A percentile compares a stretch with the other conserved stretches of the same genome.
Conservation (phyloP, 92 coral and sea anemone species). For the Meandrina meandrites region DNA sequence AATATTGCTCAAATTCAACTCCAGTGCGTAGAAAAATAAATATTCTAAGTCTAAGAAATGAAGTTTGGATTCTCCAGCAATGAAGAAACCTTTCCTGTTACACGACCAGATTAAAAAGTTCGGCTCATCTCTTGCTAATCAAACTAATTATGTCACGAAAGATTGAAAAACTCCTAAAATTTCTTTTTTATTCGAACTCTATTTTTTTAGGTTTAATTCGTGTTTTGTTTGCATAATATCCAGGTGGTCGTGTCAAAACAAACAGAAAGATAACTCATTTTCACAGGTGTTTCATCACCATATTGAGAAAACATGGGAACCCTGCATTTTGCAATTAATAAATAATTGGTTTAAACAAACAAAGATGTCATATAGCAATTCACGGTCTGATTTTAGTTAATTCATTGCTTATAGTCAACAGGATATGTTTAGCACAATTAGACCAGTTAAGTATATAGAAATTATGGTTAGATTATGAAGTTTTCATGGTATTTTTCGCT, state of each 20-base stretch:
- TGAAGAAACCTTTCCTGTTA: neutral
- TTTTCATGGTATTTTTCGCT: neutral
- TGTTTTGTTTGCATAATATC: neutral
- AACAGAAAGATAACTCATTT: neutral
- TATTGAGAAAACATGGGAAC: neutral
- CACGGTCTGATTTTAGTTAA: neutral
- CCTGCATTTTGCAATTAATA: conserved; percentile 8
- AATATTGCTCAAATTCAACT: too few species aligned
- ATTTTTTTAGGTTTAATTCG: neutral
- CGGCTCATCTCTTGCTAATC: neutral
- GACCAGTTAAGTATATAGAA: neutral
- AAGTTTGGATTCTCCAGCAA: neutral
- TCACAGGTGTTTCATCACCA: neutral
- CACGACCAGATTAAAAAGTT: too few species aligned
- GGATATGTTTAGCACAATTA: neutral
- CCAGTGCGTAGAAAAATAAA: too few species aligned
- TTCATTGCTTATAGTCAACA: neutral
- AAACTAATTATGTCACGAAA: too few species aligned
- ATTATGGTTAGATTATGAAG: neutral
- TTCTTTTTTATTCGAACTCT: too few species aligned
- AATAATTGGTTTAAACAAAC: neutral
- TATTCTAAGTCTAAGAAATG: neutral
- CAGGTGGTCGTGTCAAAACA: neutral
- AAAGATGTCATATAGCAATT: neutral
- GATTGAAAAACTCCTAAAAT: too few species aligned